Conservation (phyloP, 1,140 invertebrate species). For the Eupeodes corollae region DNA sequence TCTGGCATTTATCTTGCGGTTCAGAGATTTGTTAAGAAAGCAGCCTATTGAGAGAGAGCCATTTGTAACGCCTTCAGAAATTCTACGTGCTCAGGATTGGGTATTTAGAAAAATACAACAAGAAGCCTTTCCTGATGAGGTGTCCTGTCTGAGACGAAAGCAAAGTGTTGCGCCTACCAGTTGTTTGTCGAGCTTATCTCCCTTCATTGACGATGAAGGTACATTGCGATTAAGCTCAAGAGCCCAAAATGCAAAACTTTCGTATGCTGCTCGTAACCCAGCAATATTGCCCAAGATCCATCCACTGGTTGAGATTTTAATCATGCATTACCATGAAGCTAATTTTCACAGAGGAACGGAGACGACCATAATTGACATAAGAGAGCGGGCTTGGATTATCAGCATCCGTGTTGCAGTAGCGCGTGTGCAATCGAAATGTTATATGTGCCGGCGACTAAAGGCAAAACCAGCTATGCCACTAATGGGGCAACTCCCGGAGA, state of each 20-base stretch:
- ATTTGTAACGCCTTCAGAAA: too few species aligned
- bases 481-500: constrained; percentile 9
- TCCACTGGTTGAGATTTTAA: not conserved
- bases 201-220: too few species aligned
- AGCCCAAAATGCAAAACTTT: not conserved
- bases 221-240: not conserved
- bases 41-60: not conserved
- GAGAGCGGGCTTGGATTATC: constrained; percentile 11
- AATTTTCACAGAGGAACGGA: not conserved
- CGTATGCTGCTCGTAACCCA: not conserved
- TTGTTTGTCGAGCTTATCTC: too few species aligned
- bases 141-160: too few species aligned
- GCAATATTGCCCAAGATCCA: not conserved
- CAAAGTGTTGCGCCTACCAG: too few species aligned
- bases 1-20: not conserved
- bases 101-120: too few species aligned
- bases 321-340: not conserved
- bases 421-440: not conserved
- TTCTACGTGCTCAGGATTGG: too few species aligned
- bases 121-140: too few species aligned
- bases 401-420: constrained; percentile 4
- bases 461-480: constrained; percentile 6
- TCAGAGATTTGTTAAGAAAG: not conserved
- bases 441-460: not conserved
- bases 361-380: not conserved